Evolutionary conservation across 2,888 invertebrate species (phyloP).

Genomic region (Tipula helvola): DNA sequence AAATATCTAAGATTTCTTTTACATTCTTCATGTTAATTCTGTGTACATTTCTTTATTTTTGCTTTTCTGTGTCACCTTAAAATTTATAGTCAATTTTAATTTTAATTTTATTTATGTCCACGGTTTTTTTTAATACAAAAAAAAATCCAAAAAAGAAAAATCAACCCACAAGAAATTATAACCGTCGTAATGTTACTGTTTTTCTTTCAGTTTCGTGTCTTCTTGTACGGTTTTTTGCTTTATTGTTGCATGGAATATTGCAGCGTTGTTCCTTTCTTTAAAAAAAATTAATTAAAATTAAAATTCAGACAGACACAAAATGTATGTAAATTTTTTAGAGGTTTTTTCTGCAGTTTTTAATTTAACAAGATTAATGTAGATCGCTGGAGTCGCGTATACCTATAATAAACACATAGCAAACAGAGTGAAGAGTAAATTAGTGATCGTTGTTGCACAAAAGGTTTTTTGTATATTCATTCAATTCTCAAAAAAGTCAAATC

Average conservation of each 20-base stretch:
- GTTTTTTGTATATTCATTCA: neutral
- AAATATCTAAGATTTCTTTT: neutral
- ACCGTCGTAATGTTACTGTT: neutral
- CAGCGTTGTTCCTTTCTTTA: neutral
- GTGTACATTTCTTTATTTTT: neutral
- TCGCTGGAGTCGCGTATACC: neutral
- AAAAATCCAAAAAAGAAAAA: neutral
- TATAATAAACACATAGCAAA: neutral
- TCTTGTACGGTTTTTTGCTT: neutral
- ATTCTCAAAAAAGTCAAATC: neutral
- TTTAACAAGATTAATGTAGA: neutral
- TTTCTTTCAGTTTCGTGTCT: neutral
- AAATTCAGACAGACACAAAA: neutral
- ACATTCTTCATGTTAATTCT: neutral
- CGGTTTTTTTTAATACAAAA: neutral
- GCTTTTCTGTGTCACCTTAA: neutral
- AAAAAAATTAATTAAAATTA: slow-evolving; percentile 4
- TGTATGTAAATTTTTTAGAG: neutral
- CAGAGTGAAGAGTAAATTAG: neutral
- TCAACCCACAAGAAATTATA: neutral
- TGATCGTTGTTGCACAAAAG: neutral
- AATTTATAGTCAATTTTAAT: neutral
- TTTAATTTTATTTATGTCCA: neutral
- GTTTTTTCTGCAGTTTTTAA: neutral
- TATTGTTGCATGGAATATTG: neutral